Evolutionary conservation across 2,888 invertebrate genomes (phyloP), one percentile per base, ranked within the genome.

Genomic region (Chymomyza amoena): DNA sequence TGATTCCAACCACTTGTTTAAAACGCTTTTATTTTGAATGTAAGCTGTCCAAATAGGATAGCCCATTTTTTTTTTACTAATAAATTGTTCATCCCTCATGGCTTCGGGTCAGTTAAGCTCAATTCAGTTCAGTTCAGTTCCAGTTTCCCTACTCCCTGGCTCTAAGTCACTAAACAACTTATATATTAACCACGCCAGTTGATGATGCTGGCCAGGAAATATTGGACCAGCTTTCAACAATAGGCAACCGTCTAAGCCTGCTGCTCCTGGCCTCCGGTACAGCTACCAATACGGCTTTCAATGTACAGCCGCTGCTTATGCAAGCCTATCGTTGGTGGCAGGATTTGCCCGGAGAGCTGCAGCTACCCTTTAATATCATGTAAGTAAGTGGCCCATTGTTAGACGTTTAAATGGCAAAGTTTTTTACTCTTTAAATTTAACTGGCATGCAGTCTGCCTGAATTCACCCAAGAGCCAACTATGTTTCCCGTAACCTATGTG

Each of bases 311-410:
- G 0, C 63, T 91, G 54, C 67, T 87, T 7, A 77, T 70, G 67
- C 87, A 87, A 39, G 25, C 79, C 1, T 78, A 87, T 45, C 83
- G 79, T 6, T 73, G 79, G 56, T 68, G 74, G 50, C 63, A 68
- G 1, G 77, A 81, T 4, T 56, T 81, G 56, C 86, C 89, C 0
- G 69, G 82, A 0, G 69, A 77, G 2, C 61, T 84, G 15, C 78
- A 78, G 6, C 63, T 91, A 59, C 91, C 90, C 10, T 91, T 91
- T 50, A 89, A 87, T 45, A 80, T 88, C 64, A 69, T 78, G 91
- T 91, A 74, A 90, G 90, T 88, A 59, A 36, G 4, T 9, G 61
- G 61, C 18, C 10, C n/a, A 20, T 7, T 39, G 39, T 50, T 51
- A 20, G 0, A 20, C 13, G n/a, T n/a, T 15, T 25, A 28, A 25